phyloP scores from a whole-genome alignment of 2,113 vertebrate genomes.

The Nyctibius bracteatus region DNA sequence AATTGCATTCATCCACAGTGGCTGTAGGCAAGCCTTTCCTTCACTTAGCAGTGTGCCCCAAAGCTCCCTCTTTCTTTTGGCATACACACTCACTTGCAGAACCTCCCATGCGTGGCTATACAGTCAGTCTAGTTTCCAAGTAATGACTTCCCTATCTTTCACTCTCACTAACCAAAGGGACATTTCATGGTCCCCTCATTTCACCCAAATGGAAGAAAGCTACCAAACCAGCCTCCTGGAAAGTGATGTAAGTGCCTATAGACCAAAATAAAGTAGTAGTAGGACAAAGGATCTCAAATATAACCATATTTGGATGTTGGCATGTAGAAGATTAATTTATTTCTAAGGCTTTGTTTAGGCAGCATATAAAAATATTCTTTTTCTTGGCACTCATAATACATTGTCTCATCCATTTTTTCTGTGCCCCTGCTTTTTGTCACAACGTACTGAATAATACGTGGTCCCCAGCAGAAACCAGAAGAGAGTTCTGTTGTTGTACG shows the following conservation, averaged over 20 bases:
- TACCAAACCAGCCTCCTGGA: not conserved
- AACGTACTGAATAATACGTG: not conserved
- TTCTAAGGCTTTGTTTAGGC: not conserved
- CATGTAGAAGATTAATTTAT: not conserved
- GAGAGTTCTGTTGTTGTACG: not conserved
- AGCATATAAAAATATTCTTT: not conserved
- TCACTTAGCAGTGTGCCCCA: not conserved
- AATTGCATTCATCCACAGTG: not conserved
- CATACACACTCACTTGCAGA: not conserved
- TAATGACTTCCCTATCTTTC: not conserved
- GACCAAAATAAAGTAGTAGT: not conserved
- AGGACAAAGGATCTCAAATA: not conserved
- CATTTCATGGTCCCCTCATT: not conserved
- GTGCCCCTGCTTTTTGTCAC: not conserved
- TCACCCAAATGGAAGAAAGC: not conserved
- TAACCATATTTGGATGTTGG: not conserved
- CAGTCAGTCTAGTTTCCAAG: not conserved
- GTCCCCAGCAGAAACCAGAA: not conserved
- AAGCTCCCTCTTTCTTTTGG: not conserved
- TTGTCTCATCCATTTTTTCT: not conserved
- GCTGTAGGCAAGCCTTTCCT: not conserved
- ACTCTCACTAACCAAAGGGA: not conserved
- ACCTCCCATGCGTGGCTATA: not conserved
- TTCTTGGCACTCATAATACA: not conserved
- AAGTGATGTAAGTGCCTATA: not conserved